These are phyloP conservation scores for Girardia tigrina DNA, from an alignment of 2,888 invertebrate genomes.

Conservation along the genomic window DNA sequence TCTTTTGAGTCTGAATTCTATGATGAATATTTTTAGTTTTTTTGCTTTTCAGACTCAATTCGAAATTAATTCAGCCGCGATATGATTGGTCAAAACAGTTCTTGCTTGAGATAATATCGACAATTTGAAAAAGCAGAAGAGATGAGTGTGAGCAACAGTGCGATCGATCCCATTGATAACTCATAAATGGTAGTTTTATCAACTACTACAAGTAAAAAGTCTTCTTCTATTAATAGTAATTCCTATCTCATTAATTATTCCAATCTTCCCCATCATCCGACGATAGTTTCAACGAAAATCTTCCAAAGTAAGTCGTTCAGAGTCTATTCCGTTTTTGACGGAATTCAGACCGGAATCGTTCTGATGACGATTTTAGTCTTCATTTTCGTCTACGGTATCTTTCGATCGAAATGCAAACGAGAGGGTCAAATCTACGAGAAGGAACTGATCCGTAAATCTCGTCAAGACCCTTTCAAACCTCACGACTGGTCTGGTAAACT, in stretches of 20 bases:
- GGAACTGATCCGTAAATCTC: slow-evolving; percentile 24
- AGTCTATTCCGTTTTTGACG: not conserved
- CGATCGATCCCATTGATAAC: not conserved
- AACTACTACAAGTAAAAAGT: not conserved
- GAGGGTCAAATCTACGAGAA: slow-evolving; percentile 26
- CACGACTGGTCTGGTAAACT: slow-evolving; percentile 18
- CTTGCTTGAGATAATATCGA: not conserved
- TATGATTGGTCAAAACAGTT: no score
- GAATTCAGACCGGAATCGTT: slow-evolving; percentile 27
- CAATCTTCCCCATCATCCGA: not conserved
- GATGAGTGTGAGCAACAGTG: not conserved
- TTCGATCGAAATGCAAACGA: slow-evolving; percentile 32
- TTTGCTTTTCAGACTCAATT: no score
- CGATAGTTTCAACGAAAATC: not conserved
- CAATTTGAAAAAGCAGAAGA: not conserved
- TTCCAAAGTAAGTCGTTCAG: not conserved
- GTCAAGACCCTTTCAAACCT: not conserved
- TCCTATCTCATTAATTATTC: not conserved
- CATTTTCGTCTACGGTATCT: slow-evolving; percentile 12
- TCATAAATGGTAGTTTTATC: slow-evolving; percentile 10
- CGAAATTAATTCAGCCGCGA: no score
- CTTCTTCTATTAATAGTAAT: not conserved
- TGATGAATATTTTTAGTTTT: no score
- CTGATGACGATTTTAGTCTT: not conserved
- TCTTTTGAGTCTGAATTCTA: no score